Conservation (phyloP, 2,113 vertebrate species). For the Suncus etruscus region DNA sequence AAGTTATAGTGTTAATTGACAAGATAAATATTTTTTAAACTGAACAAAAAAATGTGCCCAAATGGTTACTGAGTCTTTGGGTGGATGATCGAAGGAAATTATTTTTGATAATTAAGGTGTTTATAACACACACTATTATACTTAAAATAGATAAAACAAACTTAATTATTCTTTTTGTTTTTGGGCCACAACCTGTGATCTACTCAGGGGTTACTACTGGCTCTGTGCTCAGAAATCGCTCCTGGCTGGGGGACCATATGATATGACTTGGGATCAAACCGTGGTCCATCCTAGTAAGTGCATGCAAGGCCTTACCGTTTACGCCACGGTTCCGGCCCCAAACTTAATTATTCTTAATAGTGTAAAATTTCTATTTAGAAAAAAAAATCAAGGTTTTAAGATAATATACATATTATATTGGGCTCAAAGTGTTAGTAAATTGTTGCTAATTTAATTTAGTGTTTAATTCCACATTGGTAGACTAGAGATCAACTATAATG, state of each 20-base stretch:
- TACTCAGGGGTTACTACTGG: too few species aligned
- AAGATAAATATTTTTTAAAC: conserved; percentile 8
- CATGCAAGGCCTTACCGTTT: too few species aligned
- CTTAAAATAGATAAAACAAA: conserved; percentile 36
- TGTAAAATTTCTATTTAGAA: neutral
- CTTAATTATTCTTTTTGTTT: neutral
- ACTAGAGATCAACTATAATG: neutral
- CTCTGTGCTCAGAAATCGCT: too few species aligned
- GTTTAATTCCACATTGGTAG: neutral
- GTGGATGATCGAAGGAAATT: neutral
- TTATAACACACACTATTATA: neutral
- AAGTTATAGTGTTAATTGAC: neutral
- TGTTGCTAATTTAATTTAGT: neutral
- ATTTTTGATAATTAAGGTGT: neutral
- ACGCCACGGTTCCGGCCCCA: neutral
- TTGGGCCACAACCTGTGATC: too few species aligned
- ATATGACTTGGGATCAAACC: too few species aligned
- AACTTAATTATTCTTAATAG: conserved; percentile 9
- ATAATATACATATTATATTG: conserved; percentile 23
- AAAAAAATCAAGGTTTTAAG: conserved; percentile 21
- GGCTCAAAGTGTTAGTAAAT: conserved; percentile 1
- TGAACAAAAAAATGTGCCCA: neutral
- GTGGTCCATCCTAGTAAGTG: too few species aligned
- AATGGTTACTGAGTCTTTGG: conserved; percentile 6
- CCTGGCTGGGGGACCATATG: too few species aligned